phyloP scores from a whole-genome alignment of 2,888 invertebrate species.

The Eristalinus sepulchralis region DNA sequence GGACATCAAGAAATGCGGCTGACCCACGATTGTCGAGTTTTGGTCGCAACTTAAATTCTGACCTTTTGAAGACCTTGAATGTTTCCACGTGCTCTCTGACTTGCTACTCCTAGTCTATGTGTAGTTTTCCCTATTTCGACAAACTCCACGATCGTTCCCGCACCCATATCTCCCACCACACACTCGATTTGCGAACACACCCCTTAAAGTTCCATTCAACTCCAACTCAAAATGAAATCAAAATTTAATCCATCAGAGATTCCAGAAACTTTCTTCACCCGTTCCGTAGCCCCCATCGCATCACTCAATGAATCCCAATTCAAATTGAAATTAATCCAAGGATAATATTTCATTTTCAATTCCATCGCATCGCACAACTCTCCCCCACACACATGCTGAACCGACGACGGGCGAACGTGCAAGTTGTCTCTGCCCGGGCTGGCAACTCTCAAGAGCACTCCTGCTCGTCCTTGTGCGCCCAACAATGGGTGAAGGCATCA shows the following conservation, averaged over 20 bases:
- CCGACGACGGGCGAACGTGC: background rate
- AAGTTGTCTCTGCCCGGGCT: background rate
- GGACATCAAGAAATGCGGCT: too few species aligned
- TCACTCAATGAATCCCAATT: slow-evolving; percentile 18
- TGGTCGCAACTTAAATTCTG: too few species aligned
- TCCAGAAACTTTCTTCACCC: background rate
- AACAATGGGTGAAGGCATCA: slow-evolving; percentile 53
- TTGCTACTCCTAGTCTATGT: too few species aligned
- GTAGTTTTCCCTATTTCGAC: too few species aligned
- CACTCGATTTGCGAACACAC: background rate
- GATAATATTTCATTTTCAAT: slow-evolving; percentile 59
- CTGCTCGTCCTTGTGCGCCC: slow-evolving; percentile 23
- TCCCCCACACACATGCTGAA: slow-evolving; percentile 6
- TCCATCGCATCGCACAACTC: slow-evolving; percentile 18
- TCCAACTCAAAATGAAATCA: background rate
- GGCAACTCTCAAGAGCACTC: slow-evolving; percentile 41
- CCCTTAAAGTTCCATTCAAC: background rate
- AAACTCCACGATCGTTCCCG: background rate
- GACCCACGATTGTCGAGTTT: too few species aligned
- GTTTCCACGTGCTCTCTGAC: too few species aligned
- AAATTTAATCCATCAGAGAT: background rate
- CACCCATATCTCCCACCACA: background rate
- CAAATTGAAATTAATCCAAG: slow-evolving; percentile 51
- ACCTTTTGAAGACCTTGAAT: too few species aligned
- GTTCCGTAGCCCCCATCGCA: background rate